Percentiles rank a stretch among this genome's conserved stretches.
Conservation (phyloP, 2,113 vertebrate species). For the Peromyscus maniculatus region DNA sequence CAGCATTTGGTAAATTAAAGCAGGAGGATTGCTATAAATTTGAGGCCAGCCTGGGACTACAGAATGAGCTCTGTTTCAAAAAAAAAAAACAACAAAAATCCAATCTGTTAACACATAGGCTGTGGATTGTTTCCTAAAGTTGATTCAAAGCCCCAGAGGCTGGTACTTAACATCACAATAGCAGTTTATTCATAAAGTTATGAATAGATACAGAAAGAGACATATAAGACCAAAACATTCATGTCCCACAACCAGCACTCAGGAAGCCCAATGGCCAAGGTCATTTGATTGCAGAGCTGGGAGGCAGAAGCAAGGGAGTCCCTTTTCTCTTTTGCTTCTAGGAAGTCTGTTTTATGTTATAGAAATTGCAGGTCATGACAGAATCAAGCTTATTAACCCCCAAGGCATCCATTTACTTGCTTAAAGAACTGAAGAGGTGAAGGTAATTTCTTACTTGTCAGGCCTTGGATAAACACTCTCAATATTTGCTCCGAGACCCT, state of each 20-base stretch:
- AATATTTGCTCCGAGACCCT: not conserved
- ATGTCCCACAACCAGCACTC: not conserved
- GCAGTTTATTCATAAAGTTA: slow-evolving; percentile 55
- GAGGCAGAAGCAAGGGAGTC: slow-evolving; percentile 49
- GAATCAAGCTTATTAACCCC: slow-evolving; percentile 28
- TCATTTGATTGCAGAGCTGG: not conserved
- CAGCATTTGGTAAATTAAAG: not conserved
- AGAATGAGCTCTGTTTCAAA: not conserved
- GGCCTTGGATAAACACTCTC: not conserved
- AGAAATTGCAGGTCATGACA: not conserved
- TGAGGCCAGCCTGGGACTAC: not conserved
- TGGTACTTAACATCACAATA: slow-evolving; percentile 48
- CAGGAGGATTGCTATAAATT: not conserved
- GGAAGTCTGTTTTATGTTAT: slow-evolving; percentile 11
- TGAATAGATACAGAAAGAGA: slow-evolving; percentile 34
- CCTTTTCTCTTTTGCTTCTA: not conserved
- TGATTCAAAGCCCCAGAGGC: slow-evolving; percentile 35
- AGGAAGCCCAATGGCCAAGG: slow-evolving; percentile 36
- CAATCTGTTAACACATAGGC: not conserved
- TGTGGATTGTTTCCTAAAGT: slow-evolving; percentile 18
- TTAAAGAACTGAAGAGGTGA: not conserved
- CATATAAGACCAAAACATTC: slow-evolving; percentile 12
- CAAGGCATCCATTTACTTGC: not conserved
- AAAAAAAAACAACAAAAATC: not conserved
- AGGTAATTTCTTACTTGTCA: slow-evolving; percentile 24